These are phyloP conservation scores for Ophion slaviceki DNA, from an alignment of 2,888 invertebrate species.

Conservation along the genomic window DNA sequence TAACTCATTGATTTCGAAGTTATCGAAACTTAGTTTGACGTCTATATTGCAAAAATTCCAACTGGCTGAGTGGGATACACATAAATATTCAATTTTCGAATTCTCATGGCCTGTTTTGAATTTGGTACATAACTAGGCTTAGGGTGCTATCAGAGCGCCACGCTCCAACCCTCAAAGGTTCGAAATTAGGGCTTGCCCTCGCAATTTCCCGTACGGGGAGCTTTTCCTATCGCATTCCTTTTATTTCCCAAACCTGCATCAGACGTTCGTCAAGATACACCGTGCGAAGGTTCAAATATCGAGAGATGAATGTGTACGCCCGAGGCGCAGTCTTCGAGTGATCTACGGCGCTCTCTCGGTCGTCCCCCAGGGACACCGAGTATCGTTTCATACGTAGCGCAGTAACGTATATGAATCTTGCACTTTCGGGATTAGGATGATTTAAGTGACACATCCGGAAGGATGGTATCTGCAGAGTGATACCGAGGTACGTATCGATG, in stretches of 20 bases:
- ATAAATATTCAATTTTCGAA: no score
- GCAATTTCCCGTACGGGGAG: not conserved
- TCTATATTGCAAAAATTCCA: no score
- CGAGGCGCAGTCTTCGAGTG: conserved; percentile 13
- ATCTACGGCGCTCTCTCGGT: conserved; percentile 15
- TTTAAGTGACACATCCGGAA: conserved; percentile 42
- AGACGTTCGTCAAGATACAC: conserved; percentile 8
- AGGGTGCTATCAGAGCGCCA: no score
- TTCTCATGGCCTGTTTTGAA: no score
- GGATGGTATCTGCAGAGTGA: conserved; percentile 20
- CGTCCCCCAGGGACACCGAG: not conserved
- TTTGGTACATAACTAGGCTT: no score
- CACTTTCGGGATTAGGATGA: conserved; percentile 61
- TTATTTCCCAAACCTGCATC: not conserved
- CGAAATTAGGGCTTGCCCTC: no score
- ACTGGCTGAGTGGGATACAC: no score
- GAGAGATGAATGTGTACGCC: conserved; percentile 31
- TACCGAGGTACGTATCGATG: conserved; percentile 18
- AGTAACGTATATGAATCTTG: conserved; percentile 42
- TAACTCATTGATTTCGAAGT: no score
- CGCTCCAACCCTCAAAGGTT: no score
- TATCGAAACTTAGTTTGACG: no score
- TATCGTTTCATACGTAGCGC: conserved; percentile 5
- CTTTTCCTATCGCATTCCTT: not conserved
- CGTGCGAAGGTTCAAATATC: not conserved